Base-by-base conservation (phyloP, 1,140 invertebrate species). In the Papilio xuthus region DNA sequence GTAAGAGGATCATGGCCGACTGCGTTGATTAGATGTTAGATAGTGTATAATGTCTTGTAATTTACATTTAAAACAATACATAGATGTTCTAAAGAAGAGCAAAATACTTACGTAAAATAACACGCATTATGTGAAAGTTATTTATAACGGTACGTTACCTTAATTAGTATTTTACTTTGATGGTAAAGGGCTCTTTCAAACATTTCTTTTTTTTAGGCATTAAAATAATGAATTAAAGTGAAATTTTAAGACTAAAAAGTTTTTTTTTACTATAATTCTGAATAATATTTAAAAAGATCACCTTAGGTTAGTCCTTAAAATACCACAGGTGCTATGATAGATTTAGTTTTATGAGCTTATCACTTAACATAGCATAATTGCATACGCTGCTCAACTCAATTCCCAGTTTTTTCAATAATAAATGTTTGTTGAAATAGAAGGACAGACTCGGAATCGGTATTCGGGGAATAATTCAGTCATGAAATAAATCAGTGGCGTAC, bases 21-120 rank as follows among this genome's bases (percentile, higher is more conserved):
- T 20, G 73, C 73, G 26, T 76, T 63, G 32, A 60, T 76, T 63
- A 56, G 37, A 63, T 67, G 74, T 76, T 37, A 76, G 74, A 76
- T 76, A 76, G 74, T 76, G 32, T 63, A 12, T 53, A 76, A 76
- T 76, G 74, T 60, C 32, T 76, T 76, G 50, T 76, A 76, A 63
- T 76, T 76, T 63, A 76, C 74, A 37, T 76, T 76, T 63, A 76
- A 63, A 42, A 76, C 32, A 76, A 76, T 63, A 63, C 50, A n/a
- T 41, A 28, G 47, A 32, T 32, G 47, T 75, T 75, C 28, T 75
- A 1, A 73, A 26, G 6, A 69, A 12, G 37, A 73, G 20, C n/a
- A 42, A 42, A 60, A n/a, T n/a, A 41, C 73, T 75, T 76, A 63
- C 74, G 56, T 76, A 42, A 76, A 50, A 23, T 73, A 47, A 76